Evolutionary conservation across 1,140 invertebrate genomes (phyloP).

Genomic region (Ips typographus): DNA sequence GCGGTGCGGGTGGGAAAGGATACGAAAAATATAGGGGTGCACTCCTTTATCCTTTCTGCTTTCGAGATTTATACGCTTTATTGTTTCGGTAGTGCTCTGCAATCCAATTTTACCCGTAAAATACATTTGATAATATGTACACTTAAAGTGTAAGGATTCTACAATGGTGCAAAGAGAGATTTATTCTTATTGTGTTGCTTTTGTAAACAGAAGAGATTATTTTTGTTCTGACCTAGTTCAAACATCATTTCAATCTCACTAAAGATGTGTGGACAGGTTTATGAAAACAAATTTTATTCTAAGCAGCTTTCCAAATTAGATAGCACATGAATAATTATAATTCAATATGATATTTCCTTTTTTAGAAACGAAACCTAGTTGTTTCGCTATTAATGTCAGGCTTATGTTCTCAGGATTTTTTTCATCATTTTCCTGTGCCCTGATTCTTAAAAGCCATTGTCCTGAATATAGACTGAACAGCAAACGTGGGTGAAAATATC

Average conservation of each 20-base stretch:
- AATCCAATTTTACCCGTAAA: too few relatives aligned
- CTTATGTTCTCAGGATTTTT: conserved; percentile 5
- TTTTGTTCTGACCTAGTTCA: too few relatives aligned
- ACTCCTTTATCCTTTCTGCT: conserved; percentile 13
- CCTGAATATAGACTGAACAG: neutral
- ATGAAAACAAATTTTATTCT: too few relatives aligned
- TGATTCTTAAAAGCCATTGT: conserved; percentile 10
- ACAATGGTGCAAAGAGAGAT: too few relatives aligned
- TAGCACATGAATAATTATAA: neutral
- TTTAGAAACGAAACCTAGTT: conserved; percentile 1
- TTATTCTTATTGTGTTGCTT: too few relatives aligned
- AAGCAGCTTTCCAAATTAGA: neutral
- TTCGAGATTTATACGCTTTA: neutral
- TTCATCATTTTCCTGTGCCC: conserved; percentile 5
- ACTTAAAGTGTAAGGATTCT: too few relatives aligned
- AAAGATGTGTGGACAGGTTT: too few relatives aligned
- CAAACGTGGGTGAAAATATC: conserved; percentile 9
- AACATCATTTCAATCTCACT: too few relatives aligned
- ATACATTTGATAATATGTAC: too few relatives aligned
- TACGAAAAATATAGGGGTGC: conserved; percentile 15
- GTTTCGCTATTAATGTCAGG: conserved; percentile 3
- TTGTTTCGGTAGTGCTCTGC: too few relatives aligned
- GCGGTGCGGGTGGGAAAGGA: conserved; percentile 17
- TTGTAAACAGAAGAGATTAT: too few relatives aligned
- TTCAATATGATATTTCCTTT: conserved; percentile 5